Conservation (phyloP, 2,888 invertebrate genomes). For the Palloptera scutellata region DNA sequence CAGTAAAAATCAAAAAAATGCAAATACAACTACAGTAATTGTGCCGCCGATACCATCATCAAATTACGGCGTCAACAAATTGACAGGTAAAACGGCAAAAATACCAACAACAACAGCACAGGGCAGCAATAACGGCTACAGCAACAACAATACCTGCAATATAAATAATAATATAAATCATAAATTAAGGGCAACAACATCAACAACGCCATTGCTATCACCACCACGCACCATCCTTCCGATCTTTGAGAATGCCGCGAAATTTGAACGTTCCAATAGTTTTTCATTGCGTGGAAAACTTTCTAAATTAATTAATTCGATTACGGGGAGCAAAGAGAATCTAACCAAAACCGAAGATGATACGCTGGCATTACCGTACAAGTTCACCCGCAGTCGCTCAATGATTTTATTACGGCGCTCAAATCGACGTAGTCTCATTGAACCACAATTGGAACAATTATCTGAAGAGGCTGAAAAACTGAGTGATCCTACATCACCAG, state of each 20-base stretch:
- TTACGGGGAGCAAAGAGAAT: constrained; percentile 63
- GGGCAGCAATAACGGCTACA: constrained; percentile 53
- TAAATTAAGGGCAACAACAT: constrained; percentile 40
- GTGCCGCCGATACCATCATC: background rate
- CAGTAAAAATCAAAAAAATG: constrained; percentile 67
- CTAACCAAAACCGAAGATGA: constrained; percentile 51
- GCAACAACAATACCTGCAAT: constrained; percentile 51
- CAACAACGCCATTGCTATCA: constrained; percentile 51
- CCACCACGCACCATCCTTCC: constrained; percentile 45
- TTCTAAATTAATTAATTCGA: constrained; percentile 57
- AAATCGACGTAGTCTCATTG: constrained; percentile 60
- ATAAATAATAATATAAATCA: constrained; percentile 53
- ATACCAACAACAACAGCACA: constrained; percentile 45
- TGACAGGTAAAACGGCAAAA: constrained; percentile 36
- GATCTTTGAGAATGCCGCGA: constrained; percentile 47
- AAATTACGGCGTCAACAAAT: constrained; percentile 25
- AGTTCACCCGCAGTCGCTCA: constrained; percentile 62
- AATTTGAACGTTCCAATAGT: constrained; percentile 62
- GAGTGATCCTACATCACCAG: constrained; percentile 52
- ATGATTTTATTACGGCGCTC: constrained; percentile 60
- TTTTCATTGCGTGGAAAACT: constrained; percentile 60
- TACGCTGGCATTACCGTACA: constrained; percentile 46
- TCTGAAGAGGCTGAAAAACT: constrained; percentile 60
- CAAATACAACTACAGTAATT: constrained; percentile 9
- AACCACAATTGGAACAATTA: constrained; percentile 61